These are phyloP conservation scores for Hesperia comma DNA, from an alignment of 2,888 invertebrate species.

Conservation along the genomic window DNA sequence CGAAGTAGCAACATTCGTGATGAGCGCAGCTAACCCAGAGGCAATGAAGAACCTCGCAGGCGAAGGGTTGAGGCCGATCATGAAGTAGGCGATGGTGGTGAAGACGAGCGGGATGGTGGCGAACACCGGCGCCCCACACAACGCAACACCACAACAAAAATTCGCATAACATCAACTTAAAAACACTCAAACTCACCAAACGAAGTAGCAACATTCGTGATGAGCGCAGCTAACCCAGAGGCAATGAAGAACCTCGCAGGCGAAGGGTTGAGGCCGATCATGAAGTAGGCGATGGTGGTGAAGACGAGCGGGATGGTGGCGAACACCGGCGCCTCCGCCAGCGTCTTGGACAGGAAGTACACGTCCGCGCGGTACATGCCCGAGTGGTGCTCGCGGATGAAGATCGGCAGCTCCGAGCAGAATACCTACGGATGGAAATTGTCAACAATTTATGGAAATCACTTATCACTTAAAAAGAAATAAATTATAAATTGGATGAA, in stretches of 20 bases:
- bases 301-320: constrained; percentile 92
- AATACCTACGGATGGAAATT: constrained; percentile 89
- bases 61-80: constrained; percentile 92
- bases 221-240: constrained; percentile 89
- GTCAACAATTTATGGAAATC: too few relatives aligned
- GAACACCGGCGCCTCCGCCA: constrained; percentile 95
- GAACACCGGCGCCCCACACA: constrained; percentile 95
- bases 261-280: constrained; percentile 92
- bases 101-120: constrained; percentile 92
- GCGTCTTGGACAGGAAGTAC: constrained; percentile 95
- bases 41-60: constrained; percentile 89
- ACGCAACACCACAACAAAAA: too few relatives aligned
- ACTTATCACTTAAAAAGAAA: too few relatives aligned
- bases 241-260: constrained; percentile 89
- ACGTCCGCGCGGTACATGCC: constrained; percentile 96
- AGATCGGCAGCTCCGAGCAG: constrained; percentile 94
- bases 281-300: constrained; percentile 92
- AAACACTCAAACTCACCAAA: constrained; percentile 86
- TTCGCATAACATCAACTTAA: too few relatives aligned
- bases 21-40: constrained; percentile 89
- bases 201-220: constrained; percentile 94
- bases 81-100: constrained; percentile 92
- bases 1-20: constrained; percentile 94
- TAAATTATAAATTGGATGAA: too few relatives aligned
- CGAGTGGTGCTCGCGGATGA: constrained; percentile 93